Conservation (phyloP, 2,888 invertebrate species). For the Lasioglossum morio region DNA sequence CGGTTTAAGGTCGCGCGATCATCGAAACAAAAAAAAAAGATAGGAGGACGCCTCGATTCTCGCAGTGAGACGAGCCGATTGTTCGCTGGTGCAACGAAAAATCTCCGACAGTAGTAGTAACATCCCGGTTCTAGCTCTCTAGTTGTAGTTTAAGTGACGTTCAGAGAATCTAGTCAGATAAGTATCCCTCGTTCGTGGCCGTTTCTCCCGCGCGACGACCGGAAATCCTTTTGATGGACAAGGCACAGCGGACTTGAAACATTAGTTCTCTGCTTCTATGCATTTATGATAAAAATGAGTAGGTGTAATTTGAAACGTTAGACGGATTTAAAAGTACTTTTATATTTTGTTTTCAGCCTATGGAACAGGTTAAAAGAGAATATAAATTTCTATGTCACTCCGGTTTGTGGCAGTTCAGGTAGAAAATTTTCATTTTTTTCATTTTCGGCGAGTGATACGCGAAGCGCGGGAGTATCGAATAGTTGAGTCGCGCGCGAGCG, state of each 20-base stretch:
- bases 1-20: not conserved
- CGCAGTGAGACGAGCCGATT: slow-evolving; percentile 49
- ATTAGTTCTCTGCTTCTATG: too few species aligned
- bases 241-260: not conserved
- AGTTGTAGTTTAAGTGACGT: slow-evolving; percentile 55
- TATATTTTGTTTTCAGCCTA: too few species aligned
- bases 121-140: slow-evolving; percentile 64
- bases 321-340: too few species aligned
- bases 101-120: slow-evolving; percentile 48
- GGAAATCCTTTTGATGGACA: not conserved
- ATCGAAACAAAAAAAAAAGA: slow-evolving; percentile 1
- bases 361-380: too few species aligned
- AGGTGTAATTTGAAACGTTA: too few species aligned
- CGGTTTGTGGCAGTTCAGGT: too few species aligned
- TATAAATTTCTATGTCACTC: too few species aligned
- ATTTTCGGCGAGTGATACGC: slow-evolving; percentile 10
- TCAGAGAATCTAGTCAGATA: slow-evolving; percentile 66
- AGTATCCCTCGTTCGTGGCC: slow-evolving; percentile 19
- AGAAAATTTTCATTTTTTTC: too few species aligned
- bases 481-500: slow-evolving; percentile 19
- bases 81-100: slow-evolving; percentile 79
- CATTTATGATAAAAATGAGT: too few species aligned
- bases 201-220: slow-evolving; percentile 20
- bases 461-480: not conserved
- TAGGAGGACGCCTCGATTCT: slow-evolving; percentile 19